Evolutionary conservation across 2,888 invertebrate species (phyloP), one percentile per base, ranked within the genome.

Genomic region (Rotaria sp.): DNA sequence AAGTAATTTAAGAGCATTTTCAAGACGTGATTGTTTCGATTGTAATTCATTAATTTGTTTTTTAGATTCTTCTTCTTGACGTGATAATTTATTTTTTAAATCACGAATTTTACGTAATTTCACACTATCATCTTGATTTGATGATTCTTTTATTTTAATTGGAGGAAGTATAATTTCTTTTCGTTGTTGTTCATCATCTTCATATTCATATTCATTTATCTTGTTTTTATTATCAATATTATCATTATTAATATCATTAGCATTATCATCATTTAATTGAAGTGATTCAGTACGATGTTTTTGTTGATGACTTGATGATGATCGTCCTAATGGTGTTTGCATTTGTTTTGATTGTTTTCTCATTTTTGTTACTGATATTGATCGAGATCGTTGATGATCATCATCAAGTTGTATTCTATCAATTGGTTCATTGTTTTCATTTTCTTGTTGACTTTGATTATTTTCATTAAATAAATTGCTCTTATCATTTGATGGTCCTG

Each of bases 41-140:
- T 80, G 80, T 80, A 80, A 80, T 41, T 80, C 80, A 26, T 80
- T n/a, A 2, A 80, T 45, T 80, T 80, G 80, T 45, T 80, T 80
- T 45, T 80, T 80, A 3, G 80, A 45, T 13, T 80, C 45, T 80
- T 80, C 80, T 45, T 80, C 80, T 80, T 80, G 80, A n/a, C 45
- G 80, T 45, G 80, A 45, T 80, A 80, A 80, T 45, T n/a, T 26
- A 45, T 21, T 80, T 45, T 80, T 26, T 80, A 80, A 45, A 2
- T 80, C 45, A 38, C 80, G 80, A 26, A 80, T 80, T 41, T n/a
- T 38, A n/a, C 41, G 41, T 45, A 45, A 2, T 80, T 80, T 41
- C 11, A n/a, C 7, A 35, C 21, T 30, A 35, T 67, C 35, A 67
- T 67, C 35, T 18, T 67, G 35, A 35, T 67, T 21, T 4, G 5